A percentile compares a stretch with the other conserved stretches of the same genome.
These are phyloP conservation scores for Autographa pulchrina DNA, from an alignment of 2,888 invertebrate species.

Conservation along the genomic window DNA sequence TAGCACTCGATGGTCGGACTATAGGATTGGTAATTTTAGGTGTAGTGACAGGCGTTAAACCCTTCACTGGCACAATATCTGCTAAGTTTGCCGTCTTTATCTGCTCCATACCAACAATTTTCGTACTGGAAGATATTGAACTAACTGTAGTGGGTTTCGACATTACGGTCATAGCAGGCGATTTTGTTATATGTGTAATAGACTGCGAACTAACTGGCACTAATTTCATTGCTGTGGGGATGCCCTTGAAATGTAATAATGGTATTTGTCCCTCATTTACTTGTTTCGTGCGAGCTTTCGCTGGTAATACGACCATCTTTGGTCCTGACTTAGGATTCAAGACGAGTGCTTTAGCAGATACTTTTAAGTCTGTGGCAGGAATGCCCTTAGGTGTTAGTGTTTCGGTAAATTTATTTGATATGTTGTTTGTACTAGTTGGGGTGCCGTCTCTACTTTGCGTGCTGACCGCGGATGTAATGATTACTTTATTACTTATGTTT, in stretches of 20 bases:
- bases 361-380: constrained; percentile 85
- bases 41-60: constrained; percentile 77
- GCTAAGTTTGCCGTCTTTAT: constrained; percentile 85
- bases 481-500: constrained; percentile 75
- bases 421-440: constrained; percentile 72
- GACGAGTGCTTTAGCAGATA: constrained; percentile 85
- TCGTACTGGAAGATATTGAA: constrained; percentile 72
- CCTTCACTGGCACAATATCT: constrained; percentile 85
- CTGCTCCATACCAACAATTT: constrained; percentile 73
- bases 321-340: constrained; percentile 86
- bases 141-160: constrained; percentile 77
- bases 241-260: constrained; percentile 83
- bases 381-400: constrained; percentile 83
- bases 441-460: constrained; percentile 71
- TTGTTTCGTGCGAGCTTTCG: constrained; percentile 80
- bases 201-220: constrained; percentile 83
- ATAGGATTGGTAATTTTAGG: constrained; percentile 84
- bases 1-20: constrained; percentile 82
- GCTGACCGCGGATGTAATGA: constrained; percentile 76
- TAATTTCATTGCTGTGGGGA: constrained; percentile 84
- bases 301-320: constrained; percentile 87
- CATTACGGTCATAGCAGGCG: constrained; percentile 74
- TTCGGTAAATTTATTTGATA: constrained; percentile 76
- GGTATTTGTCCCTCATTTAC: constrained; percentile 81
- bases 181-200: constrained; percentile 68